Base-by-base conservation (phyloP, 2,113 vertebrate genomes). In the Melanerpes formicivorus region DNA sequence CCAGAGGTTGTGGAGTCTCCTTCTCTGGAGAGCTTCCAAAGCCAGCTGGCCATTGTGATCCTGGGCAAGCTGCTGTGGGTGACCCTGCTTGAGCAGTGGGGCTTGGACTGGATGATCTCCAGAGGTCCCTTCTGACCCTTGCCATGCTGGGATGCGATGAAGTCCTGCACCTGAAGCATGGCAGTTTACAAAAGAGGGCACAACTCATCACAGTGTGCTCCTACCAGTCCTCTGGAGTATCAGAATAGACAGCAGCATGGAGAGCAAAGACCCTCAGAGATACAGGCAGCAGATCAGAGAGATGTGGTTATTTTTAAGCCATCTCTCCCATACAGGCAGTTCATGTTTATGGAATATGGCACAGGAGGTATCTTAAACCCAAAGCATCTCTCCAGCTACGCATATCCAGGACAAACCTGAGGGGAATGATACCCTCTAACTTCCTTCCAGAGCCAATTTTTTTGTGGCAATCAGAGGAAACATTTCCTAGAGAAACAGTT, bases 401-500 rank as follows among this genome's bases (percentile, higher is more conserved):
- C 32, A 58, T 2, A 26, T 5, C 65, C 86, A 90, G 83, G 83
- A 32, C 58, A 42, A 56, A 46, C 9, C 77, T 2, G 26, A 84
- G 72, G 71, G 63, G 84, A 94, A 67, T 23, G 64, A 84, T 80
- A 60, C 59, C 27, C 54, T 74, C 73, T 37, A 6, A 90, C 54
- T 73, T 73, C 70, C 77, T 88, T 64, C 77, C 80, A 81, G 56
- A 84, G 67, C 70, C 90, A 59, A 37, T 37, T 40, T 44, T 86
- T 82, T 4, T 34, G 58, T 4, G 25, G 73, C 77, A 86, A 48
- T 75, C 66, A 81, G 62, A 88, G 84, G 67, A 83, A 90, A 83
- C 80, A 52, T 54, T n/a, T 94, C 92, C 87, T 60, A 55, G 23
- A 84, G 26, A 73, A 94, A 87, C 29, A 37, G 59, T 52, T 95